Evolutionary conservation across 2,113 vertebrate species (phyloP), one percentile per base, ranked within the genome.

Genomic region (Mellivora capensis): DNA sequence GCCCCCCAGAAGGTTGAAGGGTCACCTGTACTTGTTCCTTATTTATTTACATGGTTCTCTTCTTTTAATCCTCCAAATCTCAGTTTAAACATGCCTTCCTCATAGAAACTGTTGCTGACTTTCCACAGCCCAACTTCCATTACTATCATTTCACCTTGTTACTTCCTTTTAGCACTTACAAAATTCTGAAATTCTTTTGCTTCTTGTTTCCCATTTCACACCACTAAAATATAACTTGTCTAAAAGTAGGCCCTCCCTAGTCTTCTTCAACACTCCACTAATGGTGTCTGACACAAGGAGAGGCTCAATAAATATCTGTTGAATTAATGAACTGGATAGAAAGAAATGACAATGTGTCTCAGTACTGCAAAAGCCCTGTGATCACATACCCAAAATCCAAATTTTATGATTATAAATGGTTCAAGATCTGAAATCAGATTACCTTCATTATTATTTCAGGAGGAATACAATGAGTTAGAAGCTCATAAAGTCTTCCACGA

Each of bases 381-480:
- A 86, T 25, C 79, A 86, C n/a, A 94, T 0, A 0, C 1, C 42
- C 42, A 54, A 79, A 23, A 23, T 83, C 27, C 95, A 76, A 95
- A 72, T 39, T 6, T 39, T 59, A 77, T 2, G 23, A 8, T 0
- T 0, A 61, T 31, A 84, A 93, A 82, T 2, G n/a, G 49, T 15
- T 96, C 39, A 34, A 96, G 8, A 29, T 72, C 44, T 64, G 52
- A 2, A 94, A 59, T 2, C 54, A 27, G 59, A 54, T 98, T 99
- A 99, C 99, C 99, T 99, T 99, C 99, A 99, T 99, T 98, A 99
- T 99, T 87, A 99, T 98, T 49, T 99, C 99, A 92, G 99, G 99
- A 94, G 99, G 99, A 98, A 99, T 99, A 98, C 99, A 99, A 97
- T 99, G 99, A 83, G 99, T 99, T 94, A 99, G 98, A 85, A 99